phyloP scores from a whole-genome alignment of 2,797 vertebrate species.

The Sarcoramphus papa region DNA sequence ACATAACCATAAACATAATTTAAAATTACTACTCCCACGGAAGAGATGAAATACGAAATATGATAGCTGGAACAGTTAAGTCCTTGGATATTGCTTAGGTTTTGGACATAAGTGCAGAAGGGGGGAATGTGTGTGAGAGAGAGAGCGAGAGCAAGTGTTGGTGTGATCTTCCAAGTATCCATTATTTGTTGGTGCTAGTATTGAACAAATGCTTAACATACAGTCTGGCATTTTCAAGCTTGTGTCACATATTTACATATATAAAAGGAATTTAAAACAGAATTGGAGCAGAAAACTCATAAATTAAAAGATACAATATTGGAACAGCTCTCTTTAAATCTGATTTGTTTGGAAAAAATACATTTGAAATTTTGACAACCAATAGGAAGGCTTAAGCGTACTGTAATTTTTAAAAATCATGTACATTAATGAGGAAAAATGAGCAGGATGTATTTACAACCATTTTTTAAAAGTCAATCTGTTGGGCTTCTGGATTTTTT shows the following conservation, averaged over 20 bases:
- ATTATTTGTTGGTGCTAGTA: background rate
- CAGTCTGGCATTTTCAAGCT: background rate
- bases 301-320: background rate
- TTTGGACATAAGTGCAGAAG: background rate
- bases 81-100: background rate
- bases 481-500: background rate
- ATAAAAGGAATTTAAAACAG: background rate
- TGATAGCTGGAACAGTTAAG: background rate
- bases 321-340: background rate
- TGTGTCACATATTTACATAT: background rate
- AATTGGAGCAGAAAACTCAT: background rate
- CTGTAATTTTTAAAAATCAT: background rate
- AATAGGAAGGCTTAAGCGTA: background rate
- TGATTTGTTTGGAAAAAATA: background rate
- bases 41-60: background rate
- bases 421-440: background rate
- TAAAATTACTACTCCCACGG: background rate
- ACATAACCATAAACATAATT: background rate
- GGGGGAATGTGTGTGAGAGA: background rate
- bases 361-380: background rate
- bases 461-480: background rate
- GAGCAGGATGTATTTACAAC: background rate
- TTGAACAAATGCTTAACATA: background rate
- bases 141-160: background rate
- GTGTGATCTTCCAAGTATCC: background rate